Evolutionary conservation across 1,140 invertebrate species (phyloP), one percentile per base, ranked within the genome.

Genomic region (Platorchestia sp.): DNA sequence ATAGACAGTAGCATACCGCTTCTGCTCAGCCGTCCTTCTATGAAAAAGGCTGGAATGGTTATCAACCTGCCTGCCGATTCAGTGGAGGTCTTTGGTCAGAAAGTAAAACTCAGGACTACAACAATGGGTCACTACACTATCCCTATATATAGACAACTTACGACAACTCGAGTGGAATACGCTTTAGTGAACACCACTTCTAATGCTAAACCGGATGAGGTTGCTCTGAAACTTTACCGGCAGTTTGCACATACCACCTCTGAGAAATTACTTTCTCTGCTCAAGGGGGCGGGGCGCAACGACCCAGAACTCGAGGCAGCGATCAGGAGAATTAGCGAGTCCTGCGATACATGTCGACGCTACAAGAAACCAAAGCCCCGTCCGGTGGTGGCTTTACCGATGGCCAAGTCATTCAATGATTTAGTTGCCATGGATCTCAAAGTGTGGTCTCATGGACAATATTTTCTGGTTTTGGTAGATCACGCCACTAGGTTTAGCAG

Each of bases 401-500:
- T 95, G 41, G 7, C 14, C 40, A 1, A 42, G 41, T 45, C 40
- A 36, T 95, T 41, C n/a, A 95, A 95, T 41, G 45, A 95, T 3
- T 45, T 10, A 1, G 95, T 53, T 10, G 86, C 41, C n/a, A 89
- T 89, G 86, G 86, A 89, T 89, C n/a, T 89, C 19, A 42, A n/a
- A n/a, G 41, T 41, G 86, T 89, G 86, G 53, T 16, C 14, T 27
- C 16, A 27, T 22, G 86, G 86, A 14, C 19, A 10, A n/a, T 42
- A 89, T 89, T 89, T 95, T 47, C 47, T 95, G n/a, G 95, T 95
- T 3, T n/a, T 45, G 42, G 7, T 95, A 22, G 10, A 95, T 22
- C n/a, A 45, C 27, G 95, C 95, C 42, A 45, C 95, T 0, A 44
- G 59, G 27, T 95, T 95, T 47, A 6, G 45, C 41, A 16, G n/a